These are phyloP conservation scores for Patagioenas fasciata DNA, from an alignment of 2,113 vertebrate species.

Conservation along the genomic window DNA sequence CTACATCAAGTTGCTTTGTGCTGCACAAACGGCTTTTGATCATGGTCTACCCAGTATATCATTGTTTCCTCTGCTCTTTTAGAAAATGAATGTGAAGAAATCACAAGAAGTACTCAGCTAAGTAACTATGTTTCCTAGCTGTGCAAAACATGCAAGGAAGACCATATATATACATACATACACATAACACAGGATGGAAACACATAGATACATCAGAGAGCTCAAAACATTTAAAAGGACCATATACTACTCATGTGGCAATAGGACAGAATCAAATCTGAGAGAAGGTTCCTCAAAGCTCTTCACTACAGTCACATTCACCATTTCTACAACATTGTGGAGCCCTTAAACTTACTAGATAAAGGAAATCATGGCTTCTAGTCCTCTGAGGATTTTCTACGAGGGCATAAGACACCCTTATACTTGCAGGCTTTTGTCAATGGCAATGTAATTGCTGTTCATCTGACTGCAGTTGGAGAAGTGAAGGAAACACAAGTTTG, in stretches of 20 bases:
- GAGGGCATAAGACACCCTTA: background rate
- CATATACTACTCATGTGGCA: background rate
- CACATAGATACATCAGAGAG: background rate
- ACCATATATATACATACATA: background rate
- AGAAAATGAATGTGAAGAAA: background rate
- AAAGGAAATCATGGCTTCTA: background rate
- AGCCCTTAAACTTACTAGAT: background rate
- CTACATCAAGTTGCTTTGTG: background rate
- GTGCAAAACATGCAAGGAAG: background rate
- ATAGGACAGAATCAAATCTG: background rate
- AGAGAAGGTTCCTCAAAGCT: background rate
- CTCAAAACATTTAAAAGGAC: background rate
- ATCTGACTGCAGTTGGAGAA: background rate
- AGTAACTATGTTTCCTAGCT: background rate
- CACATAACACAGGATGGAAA: background rate
- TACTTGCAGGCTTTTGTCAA: background rate
- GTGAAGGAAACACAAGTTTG: background rate
- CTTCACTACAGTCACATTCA: background rate
- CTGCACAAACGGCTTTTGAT: background rate
- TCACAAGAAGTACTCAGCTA: background rate
- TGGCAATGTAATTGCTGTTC: background rate
- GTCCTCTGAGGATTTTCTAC: background rate
- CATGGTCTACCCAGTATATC: background rate
- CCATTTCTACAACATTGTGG: background rate
- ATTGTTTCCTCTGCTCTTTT: background rate